A percentile compares a stretch with the other conserved stretches of the same genome.
Evolutionary conservation across 1,140 invertebrate genomes (phyloP).

Genomic region (Drosophila simulans): DNA sequence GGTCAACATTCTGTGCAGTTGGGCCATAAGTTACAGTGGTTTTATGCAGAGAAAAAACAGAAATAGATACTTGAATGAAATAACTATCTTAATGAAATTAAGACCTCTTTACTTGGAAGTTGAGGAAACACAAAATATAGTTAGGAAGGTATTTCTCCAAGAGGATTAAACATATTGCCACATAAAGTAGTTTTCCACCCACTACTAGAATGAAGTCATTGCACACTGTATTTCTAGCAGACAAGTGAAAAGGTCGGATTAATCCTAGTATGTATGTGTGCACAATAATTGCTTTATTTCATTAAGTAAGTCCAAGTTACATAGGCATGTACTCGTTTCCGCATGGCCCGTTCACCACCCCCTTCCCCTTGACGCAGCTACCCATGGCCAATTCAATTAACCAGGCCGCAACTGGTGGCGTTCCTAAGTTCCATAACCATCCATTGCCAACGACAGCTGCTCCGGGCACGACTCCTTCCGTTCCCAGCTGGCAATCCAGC

Average conservation of each 20-base stretch:
- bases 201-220: background rate
- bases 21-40: slow-evolving; percentile 3
- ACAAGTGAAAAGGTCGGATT: slow-evolving; percentile 17
- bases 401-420: slow-evolving; percentile 58
- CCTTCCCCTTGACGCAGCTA: slow-evolving; percentile 32
- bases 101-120: too few species aligned
- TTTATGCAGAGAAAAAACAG: background rate
- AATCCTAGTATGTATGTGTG: slow-evolving; percentile 72
- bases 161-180: too few species aligned
- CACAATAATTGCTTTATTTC: slow-evolving; percentile 77
- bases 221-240: slow-evolving; percentile 4
- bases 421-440: slow-evolving; percentile 16
- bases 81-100: too few species aligned
- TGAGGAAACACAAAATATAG: too few species aligned
- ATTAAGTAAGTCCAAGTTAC: slow-evolving; percentile 67
- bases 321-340: slow-evolving; percentile 25
- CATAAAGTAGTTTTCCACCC: too few species aligned
- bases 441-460: slow-evolving; percentile 25
- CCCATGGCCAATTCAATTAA: slow-evolving; percentile 77
- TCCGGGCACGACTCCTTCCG: slow-evolving; percentile 33
- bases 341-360: slow-evolving; percentile 1
- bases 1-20: slow-evolving; percentile 35
- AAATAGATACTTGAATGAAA: background rate
- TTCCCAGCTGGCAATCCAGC: background rate
- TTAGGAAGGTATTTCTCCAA: too few species aligned